phyloP scores from a whole-genome alignment of 2,113 vertebrate species.

The Mobula birostris region DNA sequence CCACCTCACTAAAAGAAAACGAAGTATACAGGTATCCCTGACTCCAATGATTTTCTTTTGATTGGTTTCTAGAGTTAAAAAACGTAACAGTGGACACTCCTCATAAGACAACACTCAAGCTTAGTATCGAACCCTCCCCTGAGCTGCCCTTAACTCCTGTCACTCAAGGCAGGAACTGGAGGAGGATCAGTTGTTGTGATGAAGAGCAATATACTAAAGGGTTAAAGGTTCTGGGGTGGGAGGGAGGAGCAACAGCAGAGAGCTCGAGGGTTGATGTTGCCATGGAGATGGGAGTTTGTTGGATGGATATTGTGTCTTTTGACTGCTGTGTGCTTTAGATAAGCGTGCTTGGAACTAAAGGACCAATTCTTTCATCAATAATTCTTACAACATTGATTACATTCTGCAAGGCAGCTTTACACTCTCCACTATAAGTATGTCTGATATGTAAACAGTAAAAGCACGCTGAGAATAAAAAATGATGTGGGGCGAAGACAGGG shows the following conservation, averaged over 20 bases:
- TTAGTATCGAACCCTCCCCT: no score
- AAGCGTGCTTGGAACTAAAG: background rate
- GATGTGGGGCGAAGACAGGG: no score
- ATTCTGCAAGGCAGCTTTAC: background rate
- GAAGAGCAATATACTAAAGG: background rate
- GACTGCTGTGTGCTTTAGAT: background rate
- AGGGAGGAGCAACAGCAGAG: background rate
- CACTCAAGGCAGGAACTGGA: background rate
- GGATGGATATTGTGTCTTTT: background rate
- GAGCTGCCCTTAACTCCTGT: no score
- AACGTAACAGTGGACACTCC: no score
- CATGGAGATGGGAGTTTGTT: background rate
- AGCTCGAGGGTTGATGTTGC: background rate
- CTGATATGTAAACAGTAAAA: background rate
- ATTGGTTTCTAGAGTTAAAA: no score
- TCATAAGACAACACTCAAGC: no score
- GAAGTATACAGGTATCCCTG: no score
- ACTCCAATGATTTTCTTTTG: no score
- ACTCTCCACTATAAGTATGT: background rate
- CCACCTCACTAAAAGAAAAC: no score
- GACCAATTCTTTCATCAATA: background rate
- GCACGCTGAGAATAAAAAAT: background rate
- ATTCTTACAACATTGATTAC: background rate
- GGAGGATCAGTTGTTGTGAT: background rate
- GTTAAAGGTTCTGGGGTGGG: background rate